phyloP scores from a whole-genome alignment of 64 coral and sea anemone species.

The Porites australiensis region DNA sequence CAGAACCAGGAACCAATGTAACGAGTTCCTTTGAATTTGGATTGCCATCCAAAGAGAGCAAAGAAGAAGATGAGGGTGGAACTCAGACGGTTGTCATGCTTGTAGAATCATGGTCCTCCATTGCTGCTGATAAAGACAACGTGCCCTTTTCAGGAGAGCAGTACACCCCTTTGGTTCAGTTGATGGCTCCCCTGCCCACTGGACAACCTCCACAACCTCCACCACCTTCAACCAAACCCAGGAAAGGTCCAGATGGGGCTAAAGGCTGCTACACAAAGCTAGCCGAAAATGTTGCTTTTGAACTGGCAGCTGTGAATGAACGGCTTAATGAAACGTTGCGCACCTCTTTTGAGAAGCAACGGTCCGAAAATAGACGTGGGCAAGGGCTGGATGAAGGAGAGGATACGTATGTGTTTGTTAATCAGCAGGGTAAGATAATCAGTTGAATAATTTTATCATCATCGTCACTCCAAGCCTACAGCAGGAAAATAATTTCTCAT shows the following conservation, averaged over 20 bases:
- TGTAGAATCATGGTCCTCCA: background rate
- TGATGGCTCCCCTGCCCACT: background rate
- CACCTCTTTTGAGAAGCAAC: background rate
- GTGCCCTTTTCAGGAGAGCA: background rate
- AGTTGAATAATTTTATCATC: background rate
- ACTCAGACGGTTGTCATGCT: too few relatives aligned
- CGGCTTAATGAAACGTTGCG: conserved; percentile 3
- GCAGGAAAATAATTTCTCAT: too few relatives aligned
- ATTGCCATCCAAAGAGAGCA: background rate
- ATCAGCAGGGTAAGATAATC: conserved; percentile 21
- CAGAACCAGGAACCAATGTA: background rate
- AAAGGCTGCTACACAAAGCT: conserved; percentile 75
- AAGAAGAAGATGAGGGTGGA: background rate
- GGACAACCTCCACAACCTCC: background rate
- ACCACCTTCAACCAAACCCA: background rate
- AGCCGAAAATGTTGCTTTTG: conserved; percentile 65
- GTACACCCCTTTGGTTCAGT: conserved; percentile 2
- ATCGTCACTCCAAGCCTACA: too few relatives aligned
- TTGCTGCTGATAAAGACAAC: background rate
- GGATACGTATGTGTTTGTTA: conserved; percentile 15
- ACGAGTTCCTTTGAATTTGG: background rate
- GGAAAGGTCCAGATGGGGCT: conserved; percentile 20
- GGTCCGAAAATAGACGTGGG: background rate
- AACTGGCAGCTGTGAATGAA: conserved; percentile 66
- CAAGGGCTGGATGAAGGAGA: background rate